phyloP scores from a whole-genome alignment of 2,113 vertebrate species.

The Pteronura brasiliensis region DNA sequence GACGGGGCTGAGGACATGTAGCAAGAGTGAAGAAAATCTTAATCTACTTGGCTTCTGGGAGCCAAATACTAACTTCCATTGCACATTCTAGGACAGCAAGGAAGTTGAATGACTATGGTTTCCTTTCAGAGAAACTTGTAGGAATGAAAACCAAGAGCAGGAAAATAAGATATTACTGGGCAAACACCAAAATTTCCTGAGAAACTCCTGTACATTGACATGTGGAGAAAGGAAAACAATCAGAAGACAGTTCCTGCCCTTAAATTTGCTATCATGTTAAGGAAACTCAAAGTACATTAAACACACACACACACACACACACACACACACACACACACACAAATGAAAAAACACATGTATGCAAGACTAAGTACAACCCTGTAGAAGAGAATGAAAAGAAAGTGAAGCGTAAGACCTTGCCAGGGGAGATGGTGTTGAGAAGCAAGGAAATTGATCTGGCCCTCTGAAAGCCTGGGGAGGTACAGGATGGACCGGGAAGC shows the following conservation, averaged over 20 bases:
- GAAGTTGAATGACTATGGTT: neutral
- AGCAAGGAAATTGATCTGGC: neutral
- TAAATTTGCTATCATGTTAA: slow-evolving; percentile 7
- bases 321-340: neutral
- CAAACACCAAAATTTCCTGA: slow-evolving; percentile 31
- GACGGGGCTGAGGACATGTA: neutral
- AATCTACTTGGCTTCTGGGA: neutral
- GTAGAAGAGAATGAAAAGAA: neutral
- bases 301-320: neutral
- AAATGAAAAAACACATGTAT: neutral
- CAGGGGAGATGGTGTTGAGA: neutral
- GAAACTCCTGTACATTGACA: neutral
- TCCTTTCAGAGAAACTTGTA: neutral
- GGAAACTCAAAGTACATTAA: neutral
- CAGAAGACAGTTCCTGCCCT: neutral
- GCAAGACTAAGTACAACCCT: neutral
- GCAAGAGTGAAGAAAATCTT: neutral
- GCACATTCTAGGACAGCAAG: neutral
- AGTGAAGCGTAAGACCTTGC: neutral
- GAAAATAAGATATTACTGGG: neutral
- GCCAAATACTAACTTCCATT: neutral
- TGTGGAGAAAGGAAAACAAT: neutral
- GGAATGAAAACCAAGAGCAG: neutral
- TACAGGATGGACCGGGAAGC: neutral
- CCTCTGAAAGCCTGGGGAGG: neutral